These are phyloP conservation scores for Polietes domitor DNA, from an alignment of 2,888 invertebrate species.

Conservation along the genomic window DNA sequence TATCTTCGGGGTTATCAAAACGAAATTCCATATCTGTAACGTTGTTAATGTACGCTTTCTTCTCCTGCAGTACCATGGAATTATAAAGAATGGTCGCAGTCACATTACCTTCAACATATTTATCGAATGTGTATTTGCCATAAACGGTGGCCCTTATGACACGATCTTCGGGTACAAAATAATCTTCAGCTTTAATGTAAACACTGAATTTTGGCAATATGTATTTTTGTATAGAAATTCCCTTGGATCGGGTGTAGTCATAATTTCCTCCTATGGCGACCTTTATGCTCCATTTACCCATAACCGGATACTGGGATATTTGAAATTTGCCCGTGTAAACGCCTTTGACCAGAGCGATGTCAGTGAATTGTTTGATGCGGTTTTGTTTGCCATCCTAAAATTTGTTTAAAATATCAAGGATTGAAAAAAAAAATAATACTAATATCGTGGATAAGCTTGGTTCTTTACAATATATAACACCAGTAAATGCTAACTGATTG, in stretches of 20 bases:
- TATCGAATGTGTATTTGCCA: constrained; percentile 90
- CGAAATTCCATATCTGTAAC: neutral
- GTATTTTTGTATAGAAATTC: constrained; percentile 90
- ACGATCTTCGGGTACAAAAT: constrained; percentile 88
- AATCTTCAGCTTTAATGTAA: constrained; percentile 89
- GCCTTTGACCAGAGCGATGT: constrained; percentile 86
- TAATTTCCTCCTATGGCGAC: constrained; percentile 80
- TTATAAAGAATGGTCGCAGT: constrained; percentile 80
- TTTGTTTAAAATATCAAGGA: no score
- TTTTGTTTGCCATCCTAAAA: constrained; percentile 90
- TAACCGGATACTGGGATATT: constrained; percentile 90
- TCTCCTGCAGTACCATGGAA: neutral
- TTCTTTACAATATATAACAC: no score
- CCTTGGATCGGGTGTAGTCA: constrained; percentile 61
- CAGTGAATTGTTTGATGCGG: constrained; percentile 90
- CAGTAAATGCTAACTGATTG: no score
- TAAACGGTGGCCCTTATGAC: constrained; percentile 82
- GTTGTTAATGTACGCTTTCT: neutral
- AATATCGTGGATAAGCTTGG: no score
- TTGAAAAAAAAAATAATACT: no score
- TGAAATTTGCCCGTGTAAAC: constrained; percentile 89
- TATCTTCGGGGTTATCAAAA: neutral
- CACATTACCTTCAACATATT: constrained; percentile 92
- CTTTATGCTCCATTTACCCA: no score
- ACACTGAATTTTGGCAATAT: constrained; percentile 96